These are phyloP conservation scores for Gymnoscopelus microlampas DNA, from an alignment of 2,797 vertebrate genomes.

Conservation along the genomic window DNA sequence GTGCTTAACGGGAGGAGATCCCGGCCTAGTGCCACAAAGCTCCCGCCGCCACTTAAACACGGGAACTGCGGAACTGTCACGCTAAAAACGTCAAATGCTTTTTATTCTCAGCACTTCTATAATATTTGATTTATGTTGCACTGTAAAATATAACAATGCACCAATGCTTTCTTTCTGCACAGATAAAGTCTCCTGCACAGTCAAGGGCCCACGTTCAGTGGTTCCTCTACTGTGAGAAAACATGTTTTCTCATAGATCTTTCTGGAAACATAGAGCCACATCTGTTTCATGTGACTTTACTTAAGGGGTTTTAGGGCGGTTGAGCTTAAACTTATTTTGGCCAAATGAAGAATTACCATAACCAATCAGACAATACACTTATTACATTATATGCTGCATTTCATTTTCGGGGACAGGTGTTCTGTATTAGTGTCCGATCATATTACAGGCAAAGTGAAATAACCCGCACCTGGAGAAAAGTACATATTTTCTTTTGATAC, in stretches of 20 bases:
- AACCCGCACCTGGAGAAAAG: conserved; percentile 73
- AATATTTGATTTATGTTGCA: conserved; percentile 74
- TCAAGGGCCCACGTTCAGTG: conserved; percentile 28
- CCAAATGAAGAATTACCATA: conserved; percentile 78
- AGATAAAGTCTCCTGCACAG: conserved; percentile 31
- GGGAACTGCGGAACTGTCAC: conserved; percentile 67
- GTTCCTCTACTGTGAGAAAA: conserved; percentile 28
- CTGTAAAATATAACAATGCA: conserved; percentile 75
- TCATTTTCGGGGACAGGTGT: conserved; percentile 69
- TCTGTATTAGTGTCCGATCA: conserved; percentile 75
- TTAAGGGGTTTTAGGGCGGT: conserved; percentile 59
- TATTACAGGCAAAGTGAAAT: conserved; percentile 70
- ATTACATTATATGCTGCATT: conserved; percentile 75
- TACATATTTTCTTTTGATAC: conserved; percentile 60
- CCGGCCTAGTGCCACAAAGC: conserved; percentile 66
- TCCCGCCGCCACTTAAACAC: conserved; percentile 73
- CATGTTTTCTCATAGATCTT: conserved; percentile 55
- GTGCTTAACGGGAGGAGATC: conserved; percentile 71
- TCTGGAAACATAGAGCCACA: conserved; percentile 64
- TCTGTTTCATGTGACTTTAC: conserved; percentile 79
- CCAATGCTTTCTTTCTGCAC: conserved; percentile 58
- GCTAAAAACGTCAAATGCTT: conserved; percentile 71
- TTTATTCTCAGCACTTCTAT: conserved; percentile 78
- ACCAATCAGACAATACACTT: conserved; percentile 81
- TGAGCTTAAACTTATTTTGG: conserved; percentile 72